A percentile compares a stretch with the other conserved stretches of the same genome.
These are phyloP conservation scores for Sebastes diploproa DNA, from an alignment of 2,797 vertebrate species.

Conservation along the genomic window DNA sequence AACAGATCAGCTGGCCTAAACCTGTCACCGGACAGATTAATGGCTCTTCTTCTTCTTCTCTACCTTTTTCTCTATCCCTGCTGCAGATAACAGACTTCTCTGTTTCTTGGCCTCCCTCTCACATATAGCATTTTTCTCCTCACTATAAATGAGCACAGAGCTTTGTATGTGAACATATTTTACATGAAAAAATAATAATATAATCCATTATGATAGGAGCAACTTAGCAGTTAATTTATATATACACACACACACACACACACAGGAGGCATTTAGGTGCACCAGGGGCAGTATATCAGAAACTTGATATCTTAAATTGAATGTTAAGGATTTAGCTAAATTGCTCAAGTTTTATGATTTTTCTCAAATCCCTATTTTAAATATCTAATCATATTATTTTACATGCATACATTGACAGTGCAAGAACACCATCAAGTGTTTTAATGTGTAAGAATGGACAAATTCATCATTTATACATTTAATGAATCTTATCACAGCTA, in stretches of 20 bases:
- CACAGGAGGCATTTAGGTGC: neutral
- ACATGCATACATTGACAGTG: neutral
- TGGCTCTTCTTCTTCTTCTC: conserved; percentile 39
- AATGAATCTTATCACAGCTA: neutral
- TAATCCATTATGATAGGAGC: neutral
- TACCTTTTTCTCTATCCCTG: conserved; percentile 36
- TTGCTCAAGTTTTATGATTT: neutral
- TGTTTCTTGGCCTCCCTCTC: conserved; percentile 10
- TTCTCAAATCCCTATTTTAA: neutral
- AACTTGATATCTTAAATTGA: neutral
- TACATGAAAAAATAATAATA: neutral
- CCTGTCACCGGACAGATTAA: conserved; percentile 77
- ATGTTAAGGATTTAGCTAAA: neutral
- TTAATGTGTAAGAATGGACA: neutral
- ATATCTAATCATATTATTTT: neutral
- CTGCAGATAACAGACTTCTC: conserved; percentile 67
- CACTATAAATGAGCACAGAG: neutral
- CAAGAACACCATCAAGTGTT: neutral
- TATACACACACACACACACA: neutral
- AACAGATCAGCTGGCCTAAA: conserved; percentile 73
- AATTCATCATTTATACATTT: neutral
- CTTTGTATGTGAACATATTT: neutral
- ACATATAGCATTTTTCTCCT: conserved; percentile 12
- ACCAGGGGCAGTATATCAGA: neutral
- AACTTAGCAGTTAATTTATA: neutral